A percentile compares a stretch with the other conserved stretches of the same genome.
Conservation (phyloP, 1,140 invertebrate species). For the Semibalanus balanoides region DNA sequence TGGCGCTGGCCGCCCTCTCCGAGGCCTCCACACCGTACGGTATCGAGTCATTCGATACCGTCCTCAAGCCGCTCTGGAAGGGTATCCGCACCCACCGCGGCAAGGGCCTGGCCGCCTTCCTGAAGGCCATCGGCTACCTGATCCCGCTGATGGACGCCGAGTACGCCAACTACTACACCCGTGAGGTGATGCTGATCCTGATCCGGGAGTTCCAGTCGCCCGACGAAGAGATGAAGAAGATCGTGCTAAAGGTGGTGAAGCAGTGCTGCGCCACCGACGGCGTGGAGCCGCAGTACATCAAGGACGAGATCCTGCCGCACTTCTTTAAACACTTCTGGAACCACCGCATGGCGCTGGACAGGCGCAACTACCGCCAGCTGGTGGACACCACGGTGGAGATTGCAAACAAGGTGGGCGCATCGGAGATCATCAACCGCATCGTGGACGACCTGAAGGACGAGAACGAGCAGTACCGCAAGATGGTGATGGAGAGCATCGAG, state of each 20-base stretch:
- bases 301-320: constrained; percentile 95
- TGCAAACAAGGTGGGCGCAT: constrained; percentile 96
- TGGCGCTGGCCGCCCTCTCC: constrained; percentile 92
- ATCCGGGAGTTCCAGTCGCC: constrained; percentile 99
- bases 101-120: constrained; percentile 95
- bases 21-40: constrained; percentile 98
- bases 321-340: constrained; percentile 99
- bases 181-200: constrained; percentile 98
- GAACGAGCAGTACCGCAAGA: constrained; percentile 98
- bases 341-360: constrained; percentile 95
- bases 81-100: constrained; percentile 96
- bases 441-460: constrained; percentile 99
- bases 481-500: constrained; percentile 99
- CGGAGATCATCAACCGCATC: constrained; percentile 95
- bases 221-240: constrained; percentile 99
- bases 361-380: constrained; percentile 84
- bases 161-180: constrained; percentile 98
- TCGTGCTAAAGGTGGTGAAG: constrained; percentile 98
- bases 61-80: constrained; percentile 97
- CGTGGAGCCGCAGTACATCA: constrained; percentile 98
- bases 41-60: constrained; percentile 99
- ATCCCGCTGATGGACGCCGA: constrained; percentile 99
- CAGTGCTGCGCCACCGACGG: constrained; percentile 99
- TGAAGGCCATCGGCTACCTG: constrained; percentile 98
- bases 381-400: constrained; percentile 99